A percentile compares a stretch with the other conserved stretches of the same genome.
Conservation (phyloP, 2,888 invertebrate genomes). For the Tenthredo livida region DNA sequence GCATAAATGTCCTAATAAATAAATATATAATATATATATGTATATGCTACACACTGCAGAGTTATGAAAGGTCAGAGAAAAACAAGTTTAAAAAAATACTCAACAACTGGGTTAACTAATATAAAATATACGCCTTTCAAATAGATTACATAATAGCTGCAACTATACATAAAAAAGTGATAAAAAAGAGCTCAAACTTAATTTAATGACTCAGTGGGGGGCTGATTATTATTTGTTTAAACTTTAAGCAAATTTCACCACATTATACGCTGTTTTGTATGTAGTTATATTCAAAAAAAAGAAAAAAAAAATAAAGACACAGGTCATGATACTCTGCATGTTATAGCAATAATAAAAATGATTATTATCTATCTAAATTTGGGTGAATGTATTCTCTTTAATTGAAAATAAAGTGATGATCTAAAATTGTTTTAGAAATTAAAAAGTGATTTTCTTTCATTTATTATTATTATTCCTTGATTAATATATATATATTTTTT, state of each 20-base stretch:
- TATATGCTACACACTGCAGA: slow-evolving; percentile 58
- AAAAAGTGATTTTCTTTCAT: slow-evolving; percentile 38
- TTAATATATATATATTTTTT: slow-evolving; percentile 61
- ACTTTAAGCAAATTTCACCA: slow-evolving; percentile 44
- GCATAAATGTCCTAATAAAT: slow-evolving; percentile 55
- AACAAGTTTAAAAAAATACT: slow-evolving; percentile 56
- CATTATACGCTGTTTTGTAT: slow-evolving; percentile 17
- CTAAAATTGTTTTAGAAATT: slow-evolving; percentile 39
- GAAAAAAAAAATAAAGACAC: slow-evolving; percentile 6
- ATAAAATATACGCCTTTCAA: slow-evolving; percentile 58
- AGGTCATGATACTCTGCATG: slow-evolving; percentile 49
- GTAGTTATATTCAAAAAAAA: slow-evolving; percentile 17
- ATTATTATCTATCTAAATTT: slow-evolving; percentile 43
- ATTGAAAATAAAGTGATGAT: slow-evolving; percentile 43
- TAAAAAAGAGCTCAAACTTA: slow-evolving; percentile 56
- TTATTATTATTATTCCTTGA: slow-evolving; percentile 52
- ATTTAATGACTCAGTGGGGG: slow-evolving; percentile 50
- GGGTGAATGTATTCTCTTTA: slow-evolving; percentile 25
- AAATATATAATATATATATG: slow-evolving; percentile 62
- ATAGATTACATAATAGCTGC: slow-evolving; percentile 60
- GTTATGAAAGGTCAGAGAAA: slow-evolving; percentile 48
- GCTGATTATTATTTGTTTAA: slow-evolving; percentile 44
- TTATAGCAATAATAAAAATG: slow-evolving; percentile 47
- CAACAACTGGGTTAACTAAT: slow-evolving; percentile 59
- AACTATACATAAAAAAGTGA: slow-evolving; percentile 61